Evolutionary conservation across 2,888 invertebrate genomes (phyloP).

Genomic region (Drosophila lacicola): DNA sequence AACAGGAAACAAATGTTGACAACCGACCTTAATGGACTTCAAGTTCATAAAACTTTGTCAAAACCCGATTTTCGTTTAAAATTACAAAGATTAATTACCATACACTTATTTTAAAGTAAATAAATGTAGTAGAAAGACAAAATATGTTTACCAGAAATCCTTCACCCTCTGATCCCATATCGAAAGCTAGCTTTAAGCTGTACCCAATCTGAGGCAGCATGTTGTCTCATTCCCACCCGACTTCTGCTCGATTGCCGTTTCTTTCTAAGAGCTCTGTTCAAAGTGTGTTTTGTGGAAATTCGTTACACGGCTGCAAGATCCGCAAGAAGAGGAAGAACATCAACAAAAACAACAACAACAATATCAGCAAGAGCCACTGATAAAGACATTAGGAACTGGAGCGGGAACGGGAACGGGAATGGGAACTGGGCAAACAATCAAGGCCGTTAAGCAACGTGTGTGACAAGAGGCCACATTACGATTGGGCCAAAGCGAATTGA

Average conservation of each 20-base stretch:
- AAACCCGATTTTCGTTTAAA: too few species aligned
- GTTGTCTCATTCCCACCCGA: not conserved
- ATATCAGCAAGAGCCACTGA: constrained; percentile 44
- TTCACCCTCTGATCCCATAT: too few species aligned
- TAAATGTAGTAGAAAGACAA: too few species aligned
- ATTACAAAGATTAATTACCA: too few species aligned
- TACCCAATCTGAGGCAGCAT: too few species aligned
- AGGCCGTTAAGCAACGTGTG: constrained; percentile 60
- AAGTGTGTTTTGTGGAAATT: constrained; percentile 41
- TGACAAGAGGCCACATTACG: constrained; percentile 55
- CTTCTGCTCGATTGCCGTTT: not conserved
- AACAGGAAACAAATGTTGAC: too few species aligned
- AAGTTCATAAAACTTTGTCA: too few species aligned
- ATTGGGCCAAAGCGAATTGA: constrained; percentile 69
- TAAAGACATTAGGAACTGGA: constrained; percentile 57
- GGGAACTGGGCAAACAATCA: constrained; percentile 59
- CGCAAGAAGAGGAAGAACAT: constrained; percentile 8
- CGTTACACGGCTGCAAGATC: constrained; percentile 49
- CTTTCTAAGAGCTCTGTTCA: not conserved
- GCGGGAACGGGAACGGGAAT: constrained; percentile 4
- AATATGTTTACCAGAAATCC: too few species aligned
- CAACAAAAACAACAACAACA: not conserved
- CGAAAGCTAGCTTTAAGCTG: not conserved
- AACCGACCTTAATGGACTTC: too few species aligned
- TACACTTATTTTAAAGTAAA: too few species aligned